Percentiles rank a stretch among this genome's conserved stretches.
phyloP scores from a whole-genome alignment of 2,113 vertebrate species.

The Anas platyrhynchos region DNA sequence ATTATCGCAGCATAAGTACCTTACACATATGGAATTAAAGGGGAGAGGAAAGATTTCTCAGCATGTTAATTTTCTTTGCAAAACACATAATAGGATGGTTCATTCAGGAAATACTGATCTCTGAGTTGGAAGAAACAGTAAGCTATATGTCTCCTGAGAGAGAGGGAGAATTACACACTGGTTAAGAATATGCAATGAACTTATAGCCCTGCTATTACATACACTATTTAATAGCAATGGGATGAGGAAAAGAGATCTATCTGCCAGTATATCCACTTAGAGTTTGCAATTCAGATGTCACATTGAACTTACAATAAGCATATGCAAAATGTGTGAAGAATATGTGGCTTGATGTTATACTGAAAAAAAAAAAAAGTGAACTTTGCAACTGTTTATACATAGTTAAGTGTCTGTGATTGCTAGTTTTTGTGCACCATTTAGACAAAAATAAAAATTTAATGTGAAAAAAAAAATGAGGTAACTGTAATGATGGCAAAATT shows the following conservation, averaged over 20 bases:
- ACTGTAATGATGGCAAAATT: constrained; percentile 1
- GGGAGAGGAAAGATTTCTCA: background rate
- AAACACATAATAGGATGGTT: background rate
- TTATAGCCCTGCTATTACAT: background rate
- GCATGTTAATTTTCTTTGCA: background rate
- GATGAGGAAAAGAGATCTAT: background rate
- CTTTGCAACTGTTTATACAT: constrained; percentile 61
- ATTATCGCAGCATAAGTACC: background rate
- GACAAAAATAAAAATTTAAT: constrained; percentile 25
- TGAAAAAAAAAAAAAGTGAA: constrained; percentile 40
- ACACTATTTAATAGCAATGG: background rate
- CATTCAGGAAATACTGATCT: background rate
- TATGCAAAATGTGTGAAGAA: constrained; percentile 29
- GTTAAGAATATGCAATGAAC: background rate
- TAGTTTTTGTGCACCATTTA: constrained; percentile 9
- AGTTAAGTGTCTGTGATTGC: constrained; percentile 33
- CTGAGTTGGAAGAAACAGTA: constrained; percentile 16
- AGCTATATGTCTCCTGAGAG: background rate
- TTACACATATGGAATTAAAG: background rate
- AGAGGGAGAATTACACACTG: background rate
- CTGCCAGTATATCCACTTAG: constrained; percentile 31
- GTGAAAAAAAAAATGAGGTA: constrained; percentile 23
- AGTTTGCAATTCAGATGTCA: constrained; percentile 51
- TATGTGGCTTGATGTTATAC: background rate
- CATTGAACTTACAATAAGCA: constrained; percentile 15